Evolutionary conservation across 1,140 invertebrate genomes (phyloP), one percentile per base, ranked within the genome.

Genomic region (Pseudoatta argentina): DNA sequence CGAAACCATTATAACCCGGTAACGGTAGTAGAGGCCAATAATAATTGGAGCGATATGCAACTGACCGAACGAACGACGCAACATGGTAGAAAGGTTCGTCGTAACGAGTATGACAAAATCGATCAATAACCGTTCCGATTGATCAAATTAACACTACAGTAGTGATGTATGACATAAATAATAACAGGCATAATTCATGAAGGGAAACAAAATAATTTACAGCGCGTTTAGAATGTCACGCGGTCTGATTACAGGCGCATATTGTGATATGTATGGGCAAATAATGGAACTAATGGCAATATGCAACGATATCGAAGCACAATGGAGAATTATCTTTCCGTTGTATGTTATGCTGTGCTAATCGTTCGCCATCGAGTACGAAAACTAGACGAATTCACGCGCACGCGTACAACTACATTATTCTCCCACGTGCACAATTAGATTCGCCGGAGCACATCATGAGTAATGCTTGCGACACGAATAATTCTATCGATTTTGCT

Each of bases 401-500:
- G 75, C 69, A 73, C 73, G 48, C 12, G 79, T 61, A 61, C 75
- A 76, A 77, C 72, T 57, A 51, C 69, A 75, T 78, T 77, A 85
- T 76, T 63, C 72, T 27, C 71, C 66, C 53, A 12, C 27, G 61
- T 30, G 85, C 34, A 82, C 89, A 93, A 92, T 92, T 91, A 92
- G 79, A 88, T 76, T 92, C 89, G 67, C 89, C 86, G 69, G 69
- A 82, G 73, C 91, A 76, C 72, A 86, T 91, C 86, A 66, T 75
- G 67, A 86, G 81, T 91, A 92, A 92, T 93, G 87, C 89, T 87
- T 86, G 72, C 87, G 85, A 73, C 83, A 89, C 92, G 91, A 92
- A 93, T 93, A 93, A 93, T 92, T 92, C 89, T 91, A 92, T 92
- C 88, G 87, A 88, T 85, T 91, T 88, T 81, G 89, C 59, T 12